A percentile compares a stretch with the other conserved stretches of the same genome.
phyloP scores from a whole-genome alignment of 2,888 invertebrate genomes.

The Rutpela maculata region DNA sequence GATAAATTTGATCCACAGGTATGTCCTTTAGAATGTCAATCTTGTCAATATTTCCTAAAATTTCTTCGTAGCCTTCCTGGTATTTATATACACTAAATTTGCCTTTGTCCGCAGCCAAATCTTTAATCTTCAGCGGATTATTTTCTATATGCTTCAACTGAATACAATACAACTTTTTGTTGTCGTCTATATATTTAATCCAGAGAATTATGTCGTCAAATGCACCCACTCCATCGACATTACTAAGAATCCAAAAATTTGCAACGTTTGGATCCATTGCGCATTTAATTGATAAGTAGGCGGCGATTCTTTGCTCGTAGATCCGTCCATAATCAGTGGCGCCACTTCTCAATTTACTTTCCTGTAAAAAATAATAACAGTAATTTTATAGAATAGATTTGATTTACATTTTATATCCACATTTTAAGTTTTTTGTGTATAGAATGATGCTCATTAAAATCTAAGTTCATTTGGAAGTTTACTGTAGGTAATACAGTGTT shows the following conservation, averaged over 20 bases:
- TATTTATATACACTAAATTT: constrained; percentile 23
- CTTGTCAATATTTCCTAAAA: constrained; percentile 25
- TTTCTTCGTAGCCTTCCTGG: constrained; percentile 15
- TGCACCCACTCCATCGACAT: neutral
- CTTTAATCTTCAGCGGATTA: neutral
- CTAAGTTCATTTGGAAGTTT: no score
- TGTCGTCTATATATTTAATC: neutral
- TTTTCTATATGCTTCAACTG: neutral
- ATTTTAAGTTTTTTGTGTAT: no score
- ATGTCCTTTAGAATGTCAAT: constrained; percentile 6
- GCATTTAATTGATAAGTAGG: constrained; percentile 1
- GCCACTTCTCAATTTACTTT: constrained; percentile 5
- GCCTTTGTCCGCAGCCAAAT: neutral
- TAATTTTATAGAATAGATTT: no score
- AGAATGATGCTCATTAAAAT: no score
- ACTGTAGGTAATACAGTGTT: no score
- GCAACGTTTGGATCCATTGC: neutral
- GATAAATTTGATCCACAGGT: constrained; percentile 5
- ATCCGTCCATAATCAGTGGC: neutral
- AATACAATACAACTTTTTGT: neutral
- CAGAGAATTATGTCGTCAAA: constrained; percentile 15
- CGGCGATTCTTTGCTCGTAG: constrained; percentile 7
- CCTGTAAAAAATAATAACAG: neutral
- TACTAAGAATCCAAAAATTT: constrained; percentile 8
- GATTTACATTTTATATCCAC: no score